Evolutionary conservation across 2,113 vertebrate species (phyloP).

Genomic region (Vicugna pacos): DNA sequence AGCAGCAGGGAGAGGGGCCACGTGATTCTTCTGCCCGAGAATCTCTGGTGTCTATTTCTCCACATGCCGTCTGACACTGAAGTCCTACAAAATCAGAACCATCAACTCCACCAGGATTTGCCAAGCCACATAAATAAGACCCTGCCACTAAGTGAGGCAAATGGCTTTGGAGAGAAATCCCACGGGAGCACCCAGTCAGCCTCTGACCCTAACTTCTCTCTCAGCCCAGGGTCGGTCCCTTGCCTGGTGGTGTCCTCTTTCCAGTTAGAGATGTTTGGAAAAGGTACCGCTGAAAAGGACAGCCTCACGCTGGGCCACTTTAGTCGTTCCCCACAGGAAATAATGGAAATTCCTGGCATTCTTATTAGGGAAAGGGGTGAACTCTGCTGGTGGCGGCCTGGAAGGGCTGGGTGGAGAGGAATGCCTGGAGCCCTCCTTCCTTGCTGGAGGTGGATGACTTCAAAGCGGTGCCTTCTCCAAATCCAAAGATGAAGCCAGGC

Average conservation of each 20-base stretch:
- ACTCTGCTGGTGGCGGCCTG: not conserved
- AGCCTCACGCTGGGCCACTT: constrained; percentile 43
- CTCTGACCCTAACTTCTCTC: not conserved
- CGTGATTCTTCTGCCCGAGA: not conserved
- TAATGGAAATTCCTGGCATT: constrained; percentile 74
- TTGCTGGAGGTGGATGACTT: constrained; percentile 69
- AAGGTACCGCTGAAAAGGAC: constrained; percentile 33
- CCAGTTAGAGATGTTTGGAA: constrained; percentile 40
- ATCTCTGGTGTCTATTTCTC: not conserved
- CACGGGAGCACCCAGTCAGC: not conserved
- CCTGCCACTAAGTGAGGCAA: not conserved
- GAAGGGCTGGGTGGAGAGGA: constrained; percentile 18
- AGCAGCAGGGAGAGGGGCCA: not conserved
- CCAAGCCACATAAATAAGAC: constrained; percentile 37
- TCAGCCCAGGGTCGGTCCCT: constrained; percentile 13
- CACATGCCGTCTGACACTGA: not conserved
- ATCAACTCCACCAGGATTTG: constrained; percentile 25
- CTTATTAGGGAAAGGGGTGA: constrained; percentile 52
- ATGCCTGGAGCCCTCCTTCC: constrained; percentile 32
- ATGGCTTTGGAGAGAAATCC: constrained; percentile 61
- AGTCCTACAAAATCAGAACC: constrained; percentile 63
- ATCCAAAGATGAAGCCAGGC: constrained; percentile 15
- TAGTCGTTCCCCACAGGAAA: constrained; percentile 58
- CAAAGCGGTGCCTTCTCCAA: constrained; percentile 46
- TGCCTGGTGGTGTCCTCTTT: not conserved